Evolutionary conservation across 2,797 vertebrate genomes (phyloP).

Genomic region (Glossophaga mutica): DNA sequence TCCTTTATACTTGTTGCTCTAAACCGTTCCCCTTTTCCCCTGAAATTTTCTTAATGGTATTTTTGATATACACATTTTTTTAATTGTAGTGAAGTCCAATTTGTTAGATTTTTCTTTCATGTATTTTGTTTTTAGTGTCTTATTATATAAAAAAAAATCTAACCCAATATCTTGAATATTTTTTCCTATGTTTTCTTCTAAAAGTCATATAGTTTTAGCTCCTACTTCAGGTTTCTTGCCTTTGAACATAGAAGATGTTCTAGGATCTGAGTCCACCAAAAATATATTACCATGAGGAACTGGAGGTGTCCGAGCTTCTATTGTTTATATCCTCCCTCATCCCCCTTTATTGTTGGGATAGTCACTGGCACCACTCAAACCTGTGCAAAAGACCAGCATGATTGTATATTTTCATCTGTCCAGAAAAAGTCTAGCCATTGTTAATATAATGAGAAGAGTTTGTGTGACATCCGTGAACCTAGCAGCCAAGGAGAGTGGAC

Average conservation of each 20-base stretch:
- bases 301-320: background rate
- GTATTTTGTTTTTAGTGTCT: background rate
- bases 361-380: background rate
- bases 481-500: background rate
- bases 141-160: background rate
- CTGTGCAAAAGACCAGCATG: background rate
- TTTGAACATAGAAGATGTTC: background rate
- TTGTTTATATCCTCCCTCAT: background rate
- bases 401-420: too few species aligned
- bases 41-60: background rate
- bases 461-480: background rate
- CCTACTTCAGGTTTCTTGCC: background rate
- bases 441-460: background rate
- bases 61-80: background rate
- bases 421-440: background rate
- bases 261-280: background rate
- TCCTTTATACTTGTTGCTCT: too few species aligned
- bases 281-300: background rate
- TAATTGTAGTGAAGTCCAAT: background rate
- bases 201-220: background rate
- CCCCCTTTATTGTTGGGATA: background rate
- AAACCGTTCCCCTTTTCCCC: too few species aligned
- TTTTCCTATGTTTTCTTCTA: background rate
- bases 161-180: background rate
- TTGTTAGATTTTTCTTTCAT: background rate